phyloP scores from a whole-genome alignment of 2,888 invertebrate genomes.

The Cryptus armator region DNA sequence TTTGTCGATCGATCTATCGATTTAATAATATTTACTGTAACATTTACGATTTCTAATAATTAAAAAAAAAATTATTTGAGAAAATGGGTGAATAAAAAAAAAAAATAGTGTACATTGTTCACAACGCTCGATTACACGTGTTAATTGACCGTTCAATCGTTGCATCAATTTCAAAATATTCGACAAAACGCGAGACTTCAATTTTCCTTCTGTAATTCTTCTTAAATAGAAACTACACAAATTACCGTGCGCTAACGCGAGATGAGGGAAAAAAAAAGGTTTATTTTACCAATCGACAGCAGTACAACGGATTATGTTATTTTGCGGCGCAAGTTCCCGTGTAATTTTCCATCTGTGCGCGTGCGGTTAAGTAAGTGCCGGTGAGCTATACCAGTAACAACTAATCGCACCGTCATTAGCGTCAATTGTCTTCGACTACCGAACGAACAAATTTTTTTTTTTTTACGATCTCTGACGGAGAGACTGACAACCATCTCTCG shows the following conservation, averaged over 20 bases:
- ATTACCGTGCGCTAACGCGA: conserved; percentile 10
- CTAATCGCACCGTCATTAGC: conserved; percentile 45
- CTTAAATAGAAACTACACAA: conserved; percentile 1
- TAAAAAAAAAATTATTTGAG: too few species aligned
- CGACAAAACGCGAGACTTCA: conserved; percentile 1
- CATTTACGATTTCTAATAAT: too few species aligned
- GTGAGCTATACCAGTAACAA: conserved; percentile 29
- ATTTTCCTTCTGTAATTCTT: background rate
- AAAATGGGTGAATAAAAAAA: too few species aligned
- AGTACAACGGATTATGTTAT: conserved; percentile 18
- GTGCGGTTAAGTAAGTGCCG: conserved; percentile 49
- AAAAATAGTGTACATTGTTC: too few species aligned
- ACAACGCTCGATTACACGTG: background rate
- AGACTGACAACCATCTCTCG: background rate
- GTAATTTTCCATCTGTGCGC: conserved; percentile 38
- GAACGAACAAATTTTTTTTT: conserved; percentile 50
- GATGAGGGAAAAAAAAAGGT: background rate
- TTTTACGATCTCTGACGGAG: conserved; percentile 28
- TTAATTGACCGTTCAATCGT: background rate
- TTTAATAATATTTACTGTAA: too few species aligned
- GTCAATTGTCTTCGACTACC: conserved; percentile 43
- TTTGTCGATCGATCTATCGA: too few species aligned
- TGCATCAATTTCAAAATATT: background rate
- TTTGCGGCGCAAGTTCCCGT: conserved; percentile 14
- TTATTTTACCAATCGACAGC: conserved; percentile 5